Evolutionary conservation across 2,113 vertebrate species (phyloP).

Genomic region (Nesoenas mayeri): DNA sequence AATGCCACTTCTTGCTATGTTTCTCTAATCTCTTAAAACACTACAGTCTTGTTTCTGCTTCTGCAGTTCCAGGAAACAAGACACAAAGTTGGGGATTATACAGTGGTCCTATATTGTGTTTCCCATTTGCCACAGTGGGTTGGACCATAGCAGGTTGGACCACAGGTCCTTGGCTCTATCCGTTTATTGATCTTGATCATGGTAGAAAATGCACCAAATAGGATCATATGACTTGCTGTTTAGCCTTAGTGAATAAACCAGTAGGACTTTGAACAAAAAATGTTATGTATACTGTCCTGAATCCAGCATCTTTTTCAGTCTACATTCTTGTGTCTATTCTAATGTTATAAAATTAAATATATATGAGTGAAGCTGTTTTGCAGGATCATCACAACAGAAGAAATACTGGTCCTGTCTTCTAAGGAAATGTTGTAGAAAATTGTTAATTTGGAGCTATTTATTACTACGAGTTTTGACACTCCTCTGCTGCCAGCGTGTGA

Average conservation of each 20-base stretch:
- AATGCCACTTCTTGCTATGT: constrained; percentile 59
- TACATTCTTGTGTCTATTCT: constrained; percentile 64
- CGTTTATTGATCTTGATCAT: constrained; percentile 52
- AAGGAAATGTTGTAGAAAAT: constrained; percentile 74
- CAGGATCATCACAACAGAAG: constrained; percentile 51
- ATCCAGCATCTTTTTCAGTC: constrained; percentile 64
- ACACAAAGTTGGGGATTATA: constrained; percentile 41
- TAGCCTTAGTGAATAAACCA: constrained; percentile 78
- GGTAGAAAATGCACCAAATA: constrained; percentile 72
- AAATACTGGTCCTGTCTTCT: constrained; percentile 65
- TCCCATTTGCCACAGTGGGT: constrained; percentile 48
- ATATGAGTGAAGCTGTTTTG: constrained; percentile 61
- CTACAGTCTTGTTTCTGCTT: constrained; percentile 64
- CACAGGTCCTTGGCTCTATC: constrained; percentile 54
- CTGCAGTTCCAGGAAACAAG: constrained; percentile 60
- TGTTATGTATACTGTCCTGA: constrained; percentile 65
- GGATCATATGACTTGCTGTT: constrained; percentile 71
- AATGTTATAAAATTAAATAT: constrained; percentile 62
- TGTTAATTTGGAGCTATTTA: constrained; percentile 80
- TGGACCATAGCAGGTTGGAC: constrained; percentile 56
- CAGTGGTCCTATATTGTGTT: constrained; percentile 50
- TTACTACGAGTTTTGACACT: constrained; percentile 68
- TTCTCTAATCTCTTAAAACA: constrained; percentile 57
- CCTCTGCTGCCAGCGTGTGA: constrained; percentile 60
- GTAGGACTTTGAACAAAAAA: constrained; percentile 69